A percentile compares a stretch with the other conserved stretches of the same genome.
Evolutionary conservation across 2,888 invertebrate genomes (phyloP).

Genomic region (Heteromyza rotundicornis): DNA sequence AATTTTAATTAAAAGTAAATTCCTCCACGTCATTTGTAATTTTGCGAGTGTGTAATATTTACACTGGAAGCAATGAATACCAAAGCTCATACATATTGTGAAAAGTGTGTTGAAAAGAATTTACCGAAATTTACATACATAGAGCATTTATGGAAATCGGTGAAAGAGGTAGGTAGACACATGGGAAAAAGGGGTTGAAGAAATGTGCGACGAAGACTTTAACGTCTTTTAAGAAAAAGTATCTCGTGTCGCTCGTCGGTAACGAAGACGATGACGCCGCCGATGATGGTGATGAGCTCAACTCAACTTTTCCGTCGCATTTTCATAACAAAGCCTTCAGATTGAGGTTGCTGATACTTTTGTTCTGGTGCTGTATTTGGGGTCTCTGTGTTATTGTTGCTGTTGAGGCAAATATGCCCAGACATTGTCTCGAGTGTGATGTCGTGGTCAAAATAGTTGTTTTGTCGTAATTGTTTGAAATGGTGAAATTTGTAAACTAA

Average conservation of each 20-base stretch:
- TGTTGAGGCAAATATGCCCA: constrained; percentile 29
- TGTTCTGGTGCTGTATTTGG: constrained; percentile 28
- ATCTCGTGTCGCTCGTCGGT: constrained; percentile 52
- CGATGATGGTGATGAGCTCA: too few species aligned
- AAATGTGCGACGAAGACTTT: not conserved
- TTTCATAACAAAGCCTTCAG: constrained; percentile 39
- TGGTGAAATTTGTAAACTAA: constrained; percentile 25
- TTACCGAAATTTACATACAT: constrained; percentile 46
- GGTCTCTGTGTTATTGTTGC: constrained; percentile 26
- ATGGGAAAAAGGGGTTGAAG: constrained; percentile 33
- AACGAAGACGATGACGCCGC: too few species aligned
- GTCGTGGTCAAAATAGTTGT: constrained; percentile 58
- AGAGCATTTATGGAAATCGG: too few species aligned
- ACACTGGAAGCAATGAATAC: too few species aligned
- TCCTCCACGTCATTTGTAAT: not conserved
- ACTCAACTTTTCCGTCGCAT: constrained; percentile 20
- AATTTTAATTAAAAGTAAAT: constrained; percentile 26
- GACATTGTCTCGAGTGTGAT: constrained; percentile 56
- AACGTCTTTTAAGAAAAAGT: constrained; percentile 36
- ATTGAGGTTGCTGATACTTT: constrained; percentile 53
- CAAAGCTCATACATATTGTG: constrained; percentile 23
- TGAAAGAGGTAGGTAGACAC: too few species aligned
- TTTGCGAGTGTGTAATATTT: not conserved
- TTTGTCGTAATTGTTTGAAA: constrained; percentile 31
- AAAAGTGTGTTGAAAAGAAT: constrained; percentile 52